These are phyloP conservation scores for Catotricha subobsoleta DNA, from an alignment of 2,888 invertebrate species.

Conservation along the genomic window DNA sequence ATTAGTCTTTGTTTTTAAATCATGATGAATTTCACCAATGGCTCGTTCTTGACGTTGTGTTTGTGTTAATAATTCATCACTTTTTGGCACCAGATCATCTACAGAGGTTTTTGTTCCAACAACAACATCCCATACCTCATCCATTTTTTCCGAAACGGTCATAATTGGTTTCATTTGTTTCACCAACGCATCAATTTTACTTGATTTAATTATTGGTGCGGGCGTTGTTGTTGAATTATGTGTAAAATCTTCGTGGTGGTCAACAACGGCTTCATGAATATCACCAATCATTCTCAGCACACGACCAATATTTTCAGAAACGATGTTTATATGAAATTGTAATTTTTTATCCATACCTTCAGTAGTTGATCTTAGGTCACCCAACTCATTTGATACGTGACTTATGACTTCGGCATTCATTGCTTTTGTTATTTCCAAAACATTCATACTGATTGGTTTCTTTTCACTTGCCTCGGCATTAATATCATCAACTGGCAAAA, in stretches of 20 bases:
- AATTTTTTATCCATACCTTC: conserved; percentile 62
- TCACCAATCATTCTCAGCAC: conserved; percentile 62
- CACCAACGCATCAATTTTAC: conserved; percentile 63
- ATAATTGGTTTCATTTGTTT: conserved; percentile 72
- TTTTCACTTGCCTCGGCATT: conserved; percentile 77
- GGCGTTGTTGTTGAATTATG: conserved; percentile 33
- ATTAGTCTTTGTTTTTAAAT: conserved; percentile 63
- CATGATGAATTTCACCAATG: conserved; percentile 70
- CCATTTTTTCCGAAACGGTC: conserved; percentile 76
- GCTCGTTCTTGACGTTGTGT: conserved; percentile 74
- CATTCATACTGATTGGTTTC: conserved; percentile 67
- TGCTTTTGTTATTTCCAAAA: conserved; percentile 67
- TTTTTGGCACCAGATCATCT: conserved; percentile 70
- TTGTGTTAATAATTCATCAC: conserved; percentile 67
- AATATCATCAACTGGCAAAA: conserved; percentile 62
- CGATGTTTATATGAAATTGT: conserved; percentile 68
- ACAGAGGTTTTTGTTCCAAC: conserved; percentile 78
- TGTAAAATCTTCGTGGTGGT: conserved; percentile 32
- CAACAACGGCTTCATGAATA: conserved; percentile 67
- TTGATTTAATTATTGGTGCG: conserved; percentile 40
- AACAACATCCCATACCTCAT: conserved; percentile 79
- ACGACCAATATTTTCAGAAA: conserved; percentile 64
- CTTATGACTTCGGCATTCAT: conserved; percentile 63
- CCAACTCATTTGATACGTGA: conserved; percentile 64
- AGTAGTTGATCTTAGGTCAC: conserved; percentile 58